Conservation (phyloP, 2,797 vertebrate species). For the Sebastes steindachneri region DNA sequence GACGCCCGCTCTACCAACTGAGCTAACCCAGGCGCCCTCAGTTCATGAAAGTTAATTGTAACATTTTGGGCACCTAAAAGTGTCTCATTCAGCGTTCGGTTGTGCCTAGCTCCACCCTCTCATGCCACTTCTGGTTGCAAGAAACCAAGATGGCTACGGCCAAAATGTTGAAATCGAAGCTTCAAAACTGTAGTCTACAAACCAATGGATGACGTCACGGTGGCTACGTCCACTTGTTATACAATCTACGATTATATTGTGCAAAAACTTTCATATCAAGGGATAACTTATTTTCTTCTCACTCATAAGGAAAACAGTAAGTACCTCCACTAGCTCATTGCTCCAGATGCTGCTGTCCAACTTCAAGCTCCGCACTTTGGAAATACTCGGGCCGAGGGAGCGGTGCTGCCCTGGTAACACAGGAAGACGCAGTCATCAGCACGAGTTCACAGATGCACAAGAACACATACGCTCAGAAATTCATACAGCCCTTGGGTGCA, state of each 20-base stretch:
- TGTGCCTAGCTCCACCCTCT: too few species aligned
- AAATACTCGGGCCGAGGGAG: constrained; percentile 91
- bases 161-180: too few species aligned
- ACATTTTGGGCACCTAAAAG: too few species aligned
- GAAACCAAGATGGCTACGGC: too few species aligned
- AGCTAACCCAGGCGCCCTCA: too few species aligned
- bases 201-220: too few species aligned
- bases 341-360: constrained; percentile 96
- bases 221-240: too few species aligned
- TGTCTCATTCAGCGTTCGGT: too few species aligned
- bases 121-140: too few species aligned
- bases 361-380: constrained; percentile 94
- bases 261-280: background rate
- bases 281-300: background rate
- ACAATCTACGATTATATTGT: background rate
- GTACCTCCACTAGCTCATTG: constrained; percentile 96
- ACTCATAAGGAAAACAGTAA: background rate
- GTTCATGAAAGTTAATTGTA: too few species aligned
- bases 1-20: too few species aligned
- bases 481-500: background rate
- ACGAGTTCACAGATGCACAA: background rate
- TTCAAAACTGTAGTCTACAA: too few species aligned
- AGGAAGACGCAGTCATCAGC: constrained; percentile 4
- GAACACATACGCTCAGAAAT: background rate
- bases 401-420: constrained; percentile 90